Base-by-base conservation (phyloP, 2,888 invertebrate genomes). In the Drosophila mimica region DNA sequence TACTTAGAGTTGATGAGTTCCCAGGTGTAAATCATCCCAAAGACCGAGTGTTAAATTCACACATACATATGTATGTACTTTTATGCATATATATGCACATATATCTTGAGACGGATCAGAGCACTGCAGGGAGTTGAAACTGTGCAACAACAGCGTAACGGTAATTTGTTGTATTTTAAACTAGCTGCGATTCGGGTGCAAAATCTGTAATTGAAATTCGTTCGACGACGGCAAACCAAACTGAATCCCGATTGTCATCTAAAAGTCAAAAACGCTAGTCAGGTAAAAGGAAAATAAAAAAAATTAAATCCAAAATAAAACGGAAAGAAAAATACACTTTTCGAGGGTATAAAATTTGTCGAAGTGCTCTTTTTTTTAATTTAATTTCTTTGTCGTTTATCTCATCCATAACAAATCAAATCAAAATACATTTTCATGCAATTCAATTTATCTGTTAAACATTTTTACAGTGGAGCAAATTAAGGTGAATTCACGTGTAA, bases 181-280 rank as follows among this genome's bases (percentile, higher is more conserved):
- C 30, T 49, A 30, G 34, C 8, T 49, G 30, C 59, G 48, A 33
- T 67, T 66, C 68, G 74, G 65, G 88, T 84, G 79, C 86, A 89
- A 79, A 85, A 87, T 86, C 75, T 87, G 89, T 77, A 76, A 87
- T 89, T 89, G 79, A 89, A 89, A 87, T 87, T 73, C 60, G 48
- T 65, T 60, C 30, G 49, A 52, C 33, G 49, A 52, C 74, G 81
- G 68, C 61, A 60, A 76, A 15, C 15, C 63, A 28, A 56, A 38
- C 59, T 51, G 57, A 68, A 79, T 34, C 28, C 9, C 58, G 49
- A 48, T 40, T 67, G 72, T 70, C 73, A 88, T 83, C 78, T 83
- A 60, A 72, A 85, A 85, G 82, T 83, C 86, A 73, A 88, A 83
- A 72, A 59, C 75, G 53, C 43, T 33, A 25, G 20, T 68, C 84